Percentiles rank a stretch among this genome's conserved stretches.
Evolutionary conservation across 2,797 vertebrate genomes (phyloP).

Genomic region (Bucorvus abyssinicus): DNA sequence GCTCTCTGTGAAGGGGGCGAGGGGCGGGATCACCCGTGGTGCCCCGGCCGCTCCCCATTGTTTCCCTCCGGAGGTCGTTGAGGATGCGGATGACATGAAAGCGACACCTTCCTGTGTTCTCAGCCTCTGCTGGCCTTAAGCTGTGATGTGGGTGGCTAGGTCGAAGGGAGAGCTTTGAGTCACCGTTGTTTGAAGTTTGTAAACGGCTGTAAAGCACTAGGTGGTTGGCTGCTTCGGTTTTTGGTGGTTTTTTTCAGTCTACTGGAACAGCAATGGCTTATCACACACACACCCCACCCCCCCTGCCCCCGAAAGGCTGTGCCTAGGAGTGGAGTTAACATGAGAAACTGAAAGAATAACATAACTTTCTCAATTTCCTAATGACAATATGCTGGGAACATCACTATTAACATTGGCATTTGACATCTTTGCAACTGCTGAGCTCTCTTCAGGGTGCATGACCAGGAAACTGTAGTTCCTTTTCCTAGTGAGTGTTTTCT

Average conservation of each 20-base stretch:
- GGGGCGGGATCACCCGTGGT: neutral
- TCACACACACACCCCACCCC: too few species aligned
- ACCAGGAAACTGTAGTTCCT: neutral
- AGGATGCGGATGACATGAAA: neutral
- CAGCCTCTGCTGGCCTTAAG: neutral
- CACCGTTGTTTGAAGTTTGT: neutral
- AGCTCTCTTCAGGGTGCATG: neutral
- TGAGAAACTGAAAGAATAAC: neutral
- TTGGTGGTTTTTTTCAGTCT: neutral
- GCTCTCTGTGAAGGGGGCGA: too few species aligned
- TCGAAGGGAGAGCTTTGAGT: neutral
- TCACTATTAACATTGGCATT: neutral
- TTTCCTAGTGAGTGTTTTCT: neutral
- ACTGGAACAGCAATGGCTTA: neutral
- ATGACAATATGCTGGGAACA: neutral
- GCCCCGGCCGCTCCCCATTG: neutral
- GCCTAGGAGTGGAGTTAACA: neutral
- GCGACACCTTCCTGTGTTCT: neutral
- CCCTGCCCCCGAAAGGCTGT: neutral
- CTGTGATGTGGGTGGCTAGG: neutral
- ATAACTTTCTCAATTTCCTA: neutral
- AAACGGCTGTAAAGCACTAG: neutral
- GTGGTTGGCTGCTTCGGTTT: neutral
- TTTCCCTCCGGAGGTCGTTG: neutral
- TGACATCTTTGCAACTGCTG: neutral